Evolutionary conservation across 2,113 vertebrate species (phyloP), one percentile per base, ranked within the genome.

Genomic region (Catharus minimus): DNA sequence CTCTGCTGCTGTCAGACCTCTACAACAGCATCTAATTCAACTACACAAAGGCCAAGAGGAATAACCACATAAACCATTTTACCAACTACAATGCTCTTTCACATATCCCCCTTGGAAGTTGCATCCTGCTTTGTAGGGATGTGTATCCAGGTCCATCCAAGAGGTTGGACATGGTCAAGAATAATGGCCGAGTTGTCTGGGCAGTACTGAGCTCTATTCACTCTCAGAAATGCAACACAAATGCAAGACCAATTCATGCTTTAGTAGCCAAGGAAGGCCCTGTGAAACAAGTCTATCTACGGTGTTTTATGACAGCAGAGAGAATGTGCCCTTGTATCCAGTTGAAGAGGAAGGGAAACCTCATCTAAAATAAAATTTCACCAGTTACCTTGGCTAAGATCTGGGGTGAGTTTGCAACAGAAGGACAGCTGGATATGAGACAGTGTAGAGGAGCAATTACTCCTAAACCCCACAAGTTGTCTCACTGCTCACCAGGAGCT

Each of bases 121-220:
- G 19, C 44, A 67, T 24, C 56, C n/a, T 9, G 4, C 10, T 28
- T 73, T 55, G 21, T 0, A n/a, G 33, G 36, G 32, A 16, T 41
- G 61, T 41, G 17, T 0, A 0, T 23, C 22, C 50, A 62, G 26
- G 43, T 83, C 47, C 36, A 32, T 15, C 8, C 0, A 0, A 58
- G 22, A 18, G 10, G 49, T 32, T 71, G 46, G 56, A 67, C 66
- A 84, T 3, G 13, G 38, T 33, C 30, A 71, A 5, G 3, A 50
- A 47, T 4, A 74, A 8, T 7, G 36, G 36, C 18, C 22, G 71
- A 86, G 60, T 4, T 47, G 47, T 74, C 44, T 56, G n/a, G 39
- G 53, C 61, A 92, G 8, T 30, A 46, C 32, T 49, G 49, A 86
- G 56, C n/a, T 86, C 69, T 44, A 9, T 7, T 75, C 27, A 4